Base-by-base conservation (phyloP, 1,140 invertebrate species). In the Drosophila rufa region DNA sequence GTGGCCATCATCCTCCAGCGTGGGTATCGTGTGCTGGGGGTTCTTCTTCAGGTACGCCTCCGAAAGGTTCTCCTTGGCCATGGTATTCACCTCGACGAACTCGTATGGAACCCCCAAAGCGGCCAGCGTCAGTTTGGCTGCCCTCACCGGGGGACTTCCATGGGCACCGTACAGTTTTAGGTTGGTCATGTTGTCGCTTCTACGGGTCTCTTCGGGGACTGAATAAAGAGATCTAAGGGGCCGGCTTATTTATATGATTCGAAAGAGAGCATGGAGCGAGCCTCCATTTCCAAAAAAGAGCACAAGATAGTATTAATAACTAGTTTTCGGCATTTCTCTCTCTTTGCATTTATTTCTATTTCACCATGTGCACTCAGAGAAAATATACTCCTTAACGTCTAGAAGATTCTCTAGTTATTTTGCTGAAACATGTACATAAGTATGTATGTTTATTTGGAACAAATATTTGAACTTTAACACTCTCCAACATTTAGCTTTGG, bases 11-110 rank as follows among this genome's bases (percentile, higher is more conserved):
- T 93, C 91, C 43, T 89, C 76, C 30, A 93, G 62, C 4, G 80
- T 70, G 6, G 93, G 93, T n/a, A 93, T 80, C 11, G 93, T 93
- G 42, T 92, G 92, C 65, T 91, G 83, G 1, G 93, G 93, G 74
- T 93, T 93, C 62, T 92, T 93, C 70, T 93, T 80, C 15, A 76
- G 30, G 38, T 42, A 97, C 80, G 96, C 95, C n/a, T 95, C 94
- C 22, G 94, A 95, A n/a, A 94, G 76, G 62, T 96, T 94, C 56
- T 96, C 96, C 0, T 94, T 94, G 0, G 93, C 92, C 66, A 94
- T 78, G 0, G 96, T 80, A 83, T 96, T 94, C 0, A 95, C 93
- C 2, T 94, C 79, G 76, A 65, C 71, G 43, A 79, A 87, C 9
- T 93, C 89, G 15, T 94, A 80, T 27, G 94, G 91, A 30, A 92